Base-by-base conservation (phyloP, 2,797 vertebrate genomes). In the Rhinella marina region DNA sequence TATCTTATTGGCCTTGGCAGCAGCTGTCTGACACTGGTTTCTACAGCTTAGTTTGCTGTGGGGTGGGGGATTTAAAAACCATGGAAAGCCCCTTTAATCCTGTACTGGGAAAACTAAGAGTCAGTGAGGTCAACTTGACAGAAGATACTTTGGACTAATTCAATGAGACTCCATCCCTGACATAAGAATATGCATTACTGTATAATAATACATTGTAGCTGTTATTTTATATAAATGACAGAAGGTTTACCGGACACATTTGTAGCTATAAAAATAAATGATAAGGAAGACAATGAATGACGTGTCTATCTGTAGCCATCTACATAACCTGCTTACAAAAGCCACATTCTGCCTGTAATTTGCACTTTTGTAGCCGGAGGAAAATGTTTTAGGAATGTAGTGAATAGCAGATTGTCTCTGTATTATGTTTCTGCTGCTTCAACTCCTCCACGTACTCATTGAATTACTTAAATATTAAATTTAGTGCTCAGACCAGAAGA, bases 391-490 rank as follows among this genome's bases (percentile, higher is more conserved):
- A 32, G 68, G 77, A 81, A 41, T 86, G 77, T n/a, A 19, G 78
- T 50, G 80, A 87, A 66, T 57, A 50, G 68, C 57, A 77, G 70
- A 54, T 66, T 57, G 70, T 77, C 62, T 82, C 57, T 82, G 70
- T 64, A 82, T 76, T 66, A 76, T 32, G 80, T 87, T 87, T 87
- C 86, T 66, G 75, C 81, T 54, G 61, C 57, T 62, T 66, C 57
- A 66, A 76, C 70, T 76, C 19, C 48, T 76, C 41, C 72, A 56
- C 86, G 29, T 87, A 29, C 57, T 82, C 80, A 77, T 82, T 66
- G 72, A 77, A 76, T 87, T 68, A 87, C 72, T 54, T 17, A 50
- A 82, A 76, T 87, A 66, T 87, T 87, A 87, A 23, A 76, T 77
- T 64, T 76, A 87, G 41, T 66, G 50, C 23, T 70, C 14, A 9